phyloP scores from a whole-genome alignment of 2,888 invertebrate species.

The Serrognathus titanus region DNA sequence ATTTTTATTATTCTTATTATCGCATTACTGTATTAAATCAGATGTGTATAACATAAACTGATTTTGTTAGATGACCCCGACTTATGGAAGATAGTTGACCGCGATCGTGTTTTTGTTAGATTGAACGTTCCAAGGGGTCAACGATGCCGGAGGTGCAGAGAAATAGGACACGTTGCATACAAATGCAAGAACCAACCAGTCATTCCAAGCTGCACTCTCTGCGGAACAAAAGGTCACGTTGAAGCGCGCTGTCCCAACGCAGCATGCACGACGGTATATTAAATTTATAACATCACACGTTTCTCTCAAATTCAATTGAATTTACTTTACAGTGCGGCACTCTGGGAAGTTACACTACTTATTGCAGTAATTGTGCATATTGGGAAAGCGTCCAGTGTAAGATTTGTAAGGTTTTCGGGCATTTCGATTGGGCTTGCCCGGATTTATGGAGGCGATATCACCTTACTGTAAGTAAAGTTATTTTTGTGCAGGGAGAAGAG shows the following conservation, averaged over 20 bases:
- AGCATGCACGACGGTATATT: slow-evolving; percentile 66
- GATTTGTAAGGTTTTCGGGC: slow-evolving; percentile 63
- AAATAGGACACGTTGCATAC: slow-evolving; percentile 60
- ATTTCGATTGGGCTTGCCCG: slow-evolving; percentile 61
- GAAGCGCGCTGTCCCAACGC: slow-evolving; percentile 67
- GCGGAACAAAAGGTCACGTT: slow-evolving; percentile 63
- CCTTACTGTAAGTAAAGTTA: slow-evolving; percentile 57
- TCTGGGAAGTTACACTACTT: slow-evolving; percentile 56
- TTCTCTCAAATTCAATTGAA: slow-evolving; percentile 11
- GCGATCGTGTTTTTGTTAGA: slow-evolving; percentile 20
- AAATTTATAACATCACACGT: neutral
- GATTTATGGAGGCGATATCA: slow-evolving; percentile 75
- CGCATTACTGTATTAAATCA: neutral
- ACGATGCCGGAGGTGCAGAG: slow-evolving; percentile 64
- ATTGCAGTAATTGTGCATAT: slow-evolving; percentile 59
- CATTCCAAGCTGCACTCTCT: slow-evolving; percentile 58
- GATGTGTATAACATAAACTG: neutral
- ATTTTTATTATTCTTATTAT: too few relatives aligned
- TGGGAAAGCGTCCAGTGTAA: slow-evolving; percentile 54
- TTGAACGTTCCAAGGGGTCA: slow-evolving; percentile 22
- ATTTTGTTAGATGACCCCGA: slow-evolving; percentile 54
- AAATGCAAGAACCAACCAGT: slow-evolving; percentile 55
- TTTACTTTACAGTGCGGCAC: slow-evolving; percentile 62
- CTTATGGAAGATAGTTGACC: slow-evolving; percentile 53
- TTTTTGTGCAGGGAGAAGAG: neutral